A percentile compares a stretch with the other conserved stretches of the same genome.
phyloP scores from a whole-genome alignment of 1,140 invertebrate genomes.

The Scaptomyza graminum region DNA sequence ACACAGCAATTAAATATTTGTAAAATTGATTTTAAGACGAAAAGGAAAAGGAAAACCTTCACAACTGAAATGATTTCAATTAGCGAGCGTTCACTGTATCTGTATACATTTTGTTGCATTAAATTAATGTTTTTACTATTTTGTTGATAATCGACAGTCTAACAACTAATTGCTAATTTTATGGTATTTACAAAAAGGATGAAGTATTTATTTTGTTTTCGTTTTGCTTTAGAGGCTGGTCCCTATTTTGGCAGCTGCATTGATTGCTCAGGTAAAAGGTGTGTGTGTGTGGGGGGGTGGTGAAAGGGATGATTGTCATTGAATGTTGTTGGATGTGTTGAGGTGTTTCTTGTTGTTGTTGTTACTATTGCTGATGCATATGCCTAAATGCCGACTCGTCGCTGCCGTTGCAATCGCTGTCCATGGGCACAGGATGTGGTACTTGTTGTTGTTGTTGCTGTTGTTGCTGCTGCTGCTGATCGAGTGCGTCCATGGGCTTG shows the following conservation, averaged over 20 bases:
- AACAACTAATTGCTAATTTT: conserved; percentile 3
- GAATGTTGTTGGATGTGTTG: conserved; percentile 10
- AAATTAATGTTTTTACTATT: not conserved
- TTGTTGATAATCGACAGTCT: conserved; percentile 6
- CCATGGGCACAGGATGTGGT: conserved; percentile 70
- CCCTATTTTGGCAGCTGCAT: conserved; percentile 50
- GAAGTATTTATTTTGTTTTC: conserved; percentile 20
- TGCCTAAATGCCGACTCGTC: conserved; percentile 63
- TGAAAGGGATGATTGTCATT: conserved; percentile 40
- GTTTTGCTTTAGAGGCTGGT: conserved; percentile 62
- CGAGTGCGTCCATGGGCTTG: conserved; percentile 61
- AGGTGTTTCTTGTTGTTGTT: conserved; percentile 5
- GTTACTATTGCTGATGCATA: conserved; percentile 57
- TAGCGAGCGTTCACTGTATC: conserved; percentile 1
- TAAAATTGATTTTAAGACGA: too few species aligned
- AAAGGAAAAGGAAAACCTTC: too few species aligned
- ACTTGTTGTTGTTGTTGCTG: conserved; percentile 1
- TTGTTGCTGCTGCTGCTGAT: conserved; percentile 26
- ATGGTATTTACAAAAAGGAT: conserved; percentile 35
- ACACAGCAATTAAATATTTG: too few species aligned
- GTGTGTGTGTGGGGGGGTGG: conserved; percentile 22
- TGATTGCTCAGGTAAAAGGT: conserved; percentile 68
- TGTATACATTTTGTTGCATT: not conserved
- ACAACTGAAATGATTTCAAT: not conserved
- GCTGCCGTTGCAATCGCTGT: conserved; percentile 68